Evolutionary conservation across 2,888 invertebrate species (phyloP), one percentile per base, ranked within the genome.

Genomic region (Calameuta idolon): DNA sequence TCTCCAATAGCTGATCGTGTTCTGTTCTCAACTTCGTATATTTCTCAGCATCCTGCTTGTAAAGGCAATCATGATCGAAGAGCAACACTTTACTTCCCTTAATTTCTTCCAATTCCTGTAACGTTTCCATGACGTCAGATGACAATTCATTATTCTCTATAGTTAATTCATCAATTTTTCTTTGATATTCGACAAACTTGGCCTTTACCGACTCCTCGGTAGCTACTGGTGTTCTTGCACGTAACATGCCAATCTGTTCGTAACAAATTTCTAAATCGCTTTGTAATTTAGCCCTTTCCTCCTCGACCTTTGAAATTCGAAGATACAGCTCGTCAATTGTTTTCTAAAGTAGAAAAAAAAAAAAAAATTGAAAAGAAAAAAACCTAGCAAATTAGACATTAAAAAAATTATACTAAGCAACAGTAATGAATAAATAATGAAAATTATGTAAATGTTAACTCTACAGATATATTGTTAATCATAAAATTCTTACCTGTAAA

Each of bases 121-220:
- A 92, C 79, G 90, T 93, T 74, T 94, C 94, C 90, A 94, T 93
- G 3, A 95, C 83, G 87, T 94, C 92, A 69, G 92, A 93, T 0
- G 95, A 94, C 34, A 95, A 89, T 74, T 91, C 90, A 15, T 84
- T 83, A 76, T 90, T 90, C 76, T 87, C 89, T 1, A 75, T 76
- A 1, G 78, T 87, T 37, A 90, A 81, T 11, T 76, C 34, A 31
- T 84, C 84, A 9, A 89, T 86, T 71, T 83, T 84, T 37, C 80
- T 79, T 75, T 84, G 80, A 76, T 85, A 87, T 11, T 76, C 75
- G 15, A 83, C 77, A 4, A 79, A 69, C 12, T 84, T 31, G 33
- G 83, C 79, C 3, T 76, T 30, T 75, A 81, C 80, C 1, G 79
- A 75, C 31, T 86, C 82, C 9, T 86, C 86, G 35, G 82, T 81